Conservation (phyloP, 30 jellyfish, hydroid and myxozoan species). For the Aurelia sp. region DNA sequence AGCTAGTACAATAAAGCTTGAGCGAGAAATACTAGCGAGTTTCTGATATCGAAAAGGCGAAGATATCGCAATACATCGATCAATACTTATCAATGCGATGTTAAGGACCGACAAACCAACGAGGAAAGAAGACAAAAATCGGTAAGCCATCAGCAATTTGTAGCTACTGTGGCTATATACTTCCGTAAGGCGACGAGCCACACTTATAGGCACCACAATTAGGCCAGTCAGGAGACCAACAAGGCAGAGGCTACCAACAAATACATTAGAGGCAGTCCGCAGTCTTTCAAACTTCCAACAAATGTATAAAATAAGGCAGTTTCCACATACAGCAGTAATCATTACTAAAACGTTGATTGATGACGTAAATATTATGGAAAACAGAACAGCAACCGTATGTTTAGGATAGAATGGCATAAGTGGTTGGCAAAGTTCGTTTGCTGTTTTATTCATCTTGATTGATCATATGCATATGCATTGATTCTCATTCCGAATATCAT, state of each 20-base stretch:
- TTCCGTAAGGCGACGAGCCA: constrained; percentile 29
- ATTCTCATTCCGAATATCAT: neutral
- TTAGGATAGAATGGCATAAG: neutral
- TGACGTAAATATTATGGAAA: constrained; percentile 27
- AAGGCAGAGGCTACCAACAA: constrained; percentile 74
- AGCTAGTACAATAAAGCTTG: neutral
- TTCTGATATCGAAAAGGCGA: constrained; percentile 69
- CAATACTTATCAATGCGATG: constrained; percentile 74
- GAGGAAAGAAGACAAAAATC: constrained; percentile 25
- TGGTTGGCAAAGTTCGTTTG: neutral
- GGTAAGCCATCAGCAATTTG: constrained; percentile 29
- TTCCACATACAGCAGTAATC: constrained; percentile 17
- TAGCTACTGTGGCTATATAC: neutral
- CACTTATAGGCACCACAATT: constrained; percentile 55
- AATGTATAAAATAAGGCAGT: constrained; percentile 2
- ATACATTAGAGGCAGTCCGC: constrained; percentile 42
- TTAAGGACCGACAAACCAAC: constrained; percentile 56
- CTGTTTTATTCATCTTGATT: constrained; percentile 8
- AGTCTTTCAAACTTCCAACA: constrained; percentile 37
- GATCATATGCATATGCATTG: neutral
- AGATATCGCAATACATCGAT: constrained; percentile 75
- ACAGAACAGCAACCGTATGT: constrained; percentile 5
- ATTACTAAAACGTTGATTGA: constrained; percentile 11
- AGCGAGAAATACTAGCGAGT: constrained; percentile 36
- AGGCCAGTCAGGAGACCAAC: constrained; percentile 54